Evolutionary conservation across 2,797 vertebrate species (phyloP), one percentile per base, ranked within the genome.

Genomic region (Poeciliopsis presidionis): DNA sequence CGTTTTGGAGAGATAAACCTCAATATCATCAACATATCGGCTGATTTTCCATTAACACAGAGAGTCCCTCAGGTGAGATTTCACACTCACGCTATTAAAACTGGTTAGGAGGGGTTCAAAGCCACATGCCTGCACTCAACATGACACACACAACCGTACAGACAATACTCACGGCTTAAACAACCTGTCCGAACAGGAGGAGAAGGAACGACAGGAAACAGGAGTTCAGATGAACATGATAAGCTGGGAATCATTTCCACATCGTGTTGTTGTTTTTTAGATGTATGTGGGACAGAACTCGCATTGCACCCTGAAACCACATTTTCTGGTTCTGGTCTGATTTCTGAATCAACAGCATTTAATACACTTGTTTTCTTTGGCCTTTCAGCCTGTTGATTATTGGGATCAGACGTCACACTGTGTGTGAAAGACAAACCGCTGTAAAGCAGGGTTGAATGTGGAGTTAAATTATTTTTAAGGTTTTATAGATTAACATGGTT

Each of bases 151-250:
- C 72, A 47, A 73, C 55, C 25, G 71, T 39, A 67, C 2, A 76
- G 5, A 81, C 1, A 2, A 82, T 93, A 94, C 93, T 94, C 83
- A 94, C 93, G 88, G 90, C 75, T 92, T 93, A 20, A 81, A 74
- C 14, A 89, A 87, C 91, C 93, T 94, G 91, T 65, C 59, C 70
- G 18, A 83, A 89, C 77, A 78, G 2, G 2, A 71, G 85, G 43
- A 61, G 79, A 39, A 84, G n/a, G 39, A 47, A 59, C 6, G 55
- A 82, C 59, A 82, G 73, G 80, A 67, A 61, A 84, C 47, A 82
- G 45, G 57, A 25, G 41, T 45, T 45, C n/a, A 16, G 43, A 46
- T 28, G 67, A 46, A 46, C 25, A 18, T 7, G 41, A 70, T 71
- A 71, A 46, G 41, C 14, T 28, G 67, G 25, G 11, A 41, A 43